Evolutionary conservation across 1,140 invertebrate genomes (phyloP).

Genomic region (Chymomyza costata): DNA sequence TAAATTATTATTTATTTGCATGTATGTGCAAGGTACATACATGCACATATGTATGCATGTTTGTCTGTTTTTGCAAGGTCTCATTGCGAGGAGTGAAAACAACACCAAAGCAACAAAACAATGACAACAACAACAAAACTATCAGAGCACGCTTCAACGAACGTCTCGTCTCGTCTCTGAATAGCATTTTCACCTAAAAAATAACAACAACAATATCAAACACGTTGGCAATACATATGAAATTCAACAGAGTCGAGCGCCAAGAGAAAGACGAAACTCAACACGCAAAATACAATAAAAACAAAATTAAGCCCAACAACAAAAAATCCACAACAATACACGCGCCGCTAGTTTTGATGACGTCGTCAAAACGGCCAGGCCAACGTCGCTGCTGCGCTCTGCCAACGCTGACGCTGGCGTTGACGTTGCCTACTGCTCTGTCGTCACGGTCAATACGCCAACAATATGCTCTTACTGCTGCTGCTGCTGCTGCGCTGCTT

Average conservation of each 20-base stretch:
- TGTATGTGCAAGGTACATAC: not conserved
- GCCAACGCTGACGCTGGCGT: too few relatives aligned
- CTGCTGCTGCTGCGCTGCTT: too few relatives aligned
- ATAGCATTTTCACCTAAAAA: slow-evolving; percentile 4
- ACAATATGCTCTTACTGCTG: too few relatives aligned
- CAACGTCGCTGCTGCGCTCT: too few relatives aligned
- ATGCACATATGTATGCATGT: not conserved
- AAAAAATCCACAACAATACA: too few relatives aligned
- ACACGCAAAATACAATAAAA: slow-evolving; percentile 3
- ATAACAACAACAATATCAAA: slow-evolving; percentile 3
- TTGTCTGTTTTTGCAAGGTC: slow-evolving; percentile 23
- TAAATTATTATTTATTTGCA: slow-evolving; percentile 1
- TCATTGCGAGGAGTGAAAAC: not conserved
- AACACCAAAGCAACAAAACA: slow-evolving; percentile 4
- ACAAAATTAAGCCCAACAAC: slow-evolving; percentile 1
- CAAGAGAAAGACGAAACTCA: slow-evolving; percentile 21
- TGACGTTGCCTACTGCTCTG: too few relatives aligned
- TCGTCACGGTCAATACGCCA: too few relatives aligned
- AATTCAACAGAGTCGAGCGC: slow-evolving; percentile 6
- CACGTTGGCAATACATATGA: too few relatives aligned
- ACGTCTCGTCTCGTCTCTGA: not conserved
- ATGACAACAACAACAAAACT: slow-evolving; percentile 12
- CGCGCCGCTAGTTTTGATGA: too few relatives aligned
- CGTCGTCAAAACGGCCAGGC: too few relatives aligned
- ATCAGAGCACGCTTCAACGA: slow-evolving; percentile 23